Evolutionary conservation across 2,113 vertebrate species (phyloP).

Genomic region (Macrotis lagotis): DNA sequence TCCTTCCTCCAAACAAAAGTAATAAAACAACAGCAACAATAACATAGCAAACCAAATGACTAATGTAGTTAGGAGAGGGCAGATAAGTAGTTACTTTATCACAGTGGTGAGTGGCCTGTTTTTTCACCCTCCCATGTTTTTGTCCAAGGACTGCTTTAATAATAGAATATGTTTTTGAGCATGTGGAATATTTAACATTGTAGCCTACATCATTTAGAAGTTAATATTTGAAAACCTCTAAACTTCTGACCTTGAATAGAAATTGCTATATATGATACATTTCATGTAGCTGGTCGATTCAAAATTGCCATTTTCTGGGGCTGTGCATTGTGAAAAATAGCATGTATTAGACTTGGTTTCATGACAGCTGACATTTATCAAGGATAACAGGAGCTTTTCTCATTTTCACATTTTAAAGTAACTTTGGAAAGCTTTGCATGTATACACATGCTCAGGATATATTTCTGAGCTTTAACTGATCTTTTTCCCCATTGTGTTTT

Average conservation of each 20-base stretch:
- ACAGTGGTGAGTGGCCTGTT: background rate
- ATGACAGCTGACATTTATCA: conserved; percentile 82
- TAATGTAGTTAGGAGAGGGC: background rate
- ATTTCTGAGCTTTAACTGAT: conserved; percentile 77
- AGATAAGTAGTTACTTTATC: conserved; percentile 27
- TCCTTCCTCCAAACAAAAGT: background rate
- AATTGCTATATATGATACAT: conserved; percentile 73
- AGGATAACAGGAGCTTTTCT: conserved; percentile 77
- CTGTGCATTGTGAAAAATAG: conserved; percentile 72
- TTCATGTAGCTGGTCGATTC: conserved; percentile 67
- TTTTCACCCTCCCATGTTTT: conserved; percentile 29
- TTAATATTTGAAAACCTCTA: conserved; percentile 72
- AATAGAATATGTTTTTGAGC: conserved; percentile 51
- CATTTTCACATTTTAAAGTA: conserved; percentile 79
- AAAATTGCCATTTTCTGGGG: conserved; percentile 70
- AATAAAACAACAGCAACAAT: background rate
- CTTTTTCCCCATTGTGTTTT: conserved; percentile 72
- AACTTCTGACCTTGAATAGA: conserved; percentile 77
- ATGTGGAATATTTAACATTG: conserved; percentile 48
- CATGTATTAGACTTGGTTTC: conserved; percentile 63
- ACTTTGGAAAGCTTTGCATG: conserved; percentile 77
- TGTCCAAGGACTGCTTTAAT: conserved; percentile 48
- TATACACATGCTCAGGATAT: conserved; percentile 81
- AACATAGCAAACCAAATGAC: conserved; percentile 35
- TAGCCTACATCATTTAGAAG: conserved; percentile 66